phyloP scores from a whole-genome alignment of 2,888 invertebrate genomes.

The Nephrotoma guestfalica region DNA sequence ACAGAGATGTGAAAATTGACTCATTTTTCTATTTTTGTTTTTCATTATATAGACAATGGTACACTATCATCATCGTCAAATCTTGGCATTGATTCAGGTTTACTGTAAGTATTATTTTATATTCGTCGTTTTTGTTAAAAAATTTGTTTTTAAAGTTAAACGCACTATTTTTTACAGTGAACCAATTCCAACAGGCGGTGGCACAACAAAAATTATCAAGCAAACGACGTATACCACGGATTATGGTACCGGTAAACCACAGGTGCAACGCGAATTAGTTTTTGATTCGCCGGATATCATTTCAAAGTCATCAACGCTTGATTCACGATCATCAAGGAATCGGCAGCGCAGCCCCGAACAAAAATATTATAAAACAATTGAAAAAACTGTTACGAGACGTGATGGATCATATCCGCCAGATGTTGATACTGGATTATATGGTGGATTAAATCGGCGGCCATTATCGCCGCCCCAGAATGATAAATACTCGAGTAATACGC shows the following conservation, averaged over 20 bases:
- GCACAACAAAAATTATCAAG: conserved; percentile 24
- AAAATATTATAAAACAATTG: conserved; percentile 11
- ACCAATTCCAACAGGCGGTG: conserved; percentile 23
- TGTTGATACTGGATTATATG: not conserved
- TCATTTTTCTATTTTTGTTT: not conserved
- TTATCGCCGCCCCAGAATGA: conserved; percentile 7
- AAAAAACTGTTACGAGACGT: conserved; percentile 9
- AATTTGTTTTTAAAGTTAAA: not conserved
- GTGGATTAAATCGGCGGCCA: not conserved
- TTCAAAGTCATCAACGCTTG: not conserved
- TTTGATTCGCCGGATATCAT: conserved; percentile 13
- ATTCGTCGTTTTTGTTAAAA: not conserved
- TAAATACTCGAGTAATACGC: conserved; percentile 5
- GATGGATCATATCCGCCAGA: conserved; percentile 10
- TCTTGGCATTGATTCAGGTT: conserved; percentile 14
- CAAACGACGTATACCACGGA: conserved; percentile 12
- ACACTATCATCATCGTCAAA: conserved; percentile 9
- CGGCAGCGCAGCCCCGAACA: conserved; percentile 10
- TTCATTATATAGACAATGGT: conserved; percentile 11
- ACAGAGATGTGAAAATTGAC: not conserved
- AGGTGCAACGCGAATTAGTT: conserved; percentile 13
- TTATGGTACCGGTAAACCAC: conserved; percentile 6
- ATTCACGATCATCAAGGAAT: not conserved
- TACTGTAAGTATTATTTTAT: conserved; percentile 12
- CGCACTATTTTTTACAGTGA: conserved; percentile 13